Evolutionary conservation across 2,113 vertebrate species (phyloP).

Genomic region (Lipotes vexillifer): DNA sequence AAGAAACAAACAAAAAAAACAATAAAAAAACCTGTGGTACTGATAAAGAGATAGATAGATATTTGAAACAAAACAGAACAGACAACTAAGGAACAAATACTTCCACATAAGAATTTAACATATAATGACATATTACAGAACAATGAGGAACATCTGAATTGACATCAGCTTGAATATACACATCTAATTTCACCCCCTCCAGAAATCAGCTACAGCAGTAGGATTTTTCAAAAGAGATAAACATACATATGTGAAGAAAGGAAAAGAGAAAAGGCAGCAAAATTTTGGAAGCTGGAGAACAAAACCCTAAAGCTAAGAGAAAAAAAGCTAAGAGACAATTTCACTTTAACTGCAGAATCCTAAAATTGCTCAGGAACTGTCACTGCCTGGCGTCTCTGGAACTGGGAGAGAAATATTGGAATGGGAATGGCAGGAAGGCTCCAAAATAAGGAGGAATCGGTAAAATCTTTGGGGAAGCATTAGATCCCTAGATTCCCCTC

Average conservation of each 20-base stretch:
- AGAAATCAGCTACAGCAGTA: neutral
- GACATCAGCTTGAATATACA: neutral
- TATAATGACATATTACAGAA: neutral
- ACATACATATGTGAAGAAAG: neutral
- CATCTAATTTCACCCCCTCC: neutral
- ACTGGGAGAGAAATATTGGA: neutral
- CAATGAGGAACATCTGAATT: neutral
- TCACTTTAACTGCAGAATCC: neutral
- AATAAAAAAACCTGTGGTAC: neutral
- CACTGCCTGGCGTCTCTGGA: neutral
- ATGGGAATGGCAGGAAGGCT: neutral
- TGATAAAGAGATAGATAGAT: neutral
- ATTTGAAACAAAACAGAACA: neutral
- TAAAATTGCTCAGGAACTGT: neutral
- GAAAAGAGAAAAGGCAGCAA: neutral
- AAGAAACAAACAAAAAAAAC: neutral
- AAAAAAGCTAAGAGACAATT: neutral
- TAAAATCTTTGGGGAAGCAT: constrained; percentile 5
- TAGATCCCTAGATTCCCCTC: neutral
- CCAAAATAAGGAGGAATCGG: neutral
- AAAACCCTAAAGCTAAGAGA: constrained; percentile 5
- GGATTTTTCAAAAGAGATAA: neutral
- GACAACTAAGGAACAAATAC: neutral
- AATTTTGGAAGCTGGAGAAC: neutral
- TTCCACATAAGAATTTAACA: neutral